phyloP scores from a whole-genome alignment of 2,888 invertebrate genomes.

The Acrobasis repandana region DNA sequence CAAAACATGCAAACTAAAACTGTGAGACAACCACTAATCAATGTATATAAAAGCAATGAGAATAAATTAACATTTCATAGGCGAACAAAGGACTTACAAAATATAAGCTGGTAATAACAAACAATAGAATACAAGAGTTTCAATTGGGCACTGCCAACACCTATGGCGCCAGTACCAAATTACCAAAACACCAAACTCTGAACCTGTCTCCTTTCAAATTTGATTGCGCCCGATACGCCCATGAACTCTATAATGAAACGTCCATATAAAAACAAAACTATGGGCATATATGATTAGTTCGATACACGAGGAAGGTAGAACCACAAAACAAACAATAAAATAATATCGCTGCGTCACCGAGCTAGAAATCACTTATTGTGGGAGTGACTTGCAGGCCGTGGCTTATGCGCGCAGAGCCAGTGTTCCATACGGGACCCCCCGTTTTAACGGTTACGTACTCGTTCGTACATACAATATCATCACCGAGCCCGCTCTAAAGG shows the following conservation, averaged over 20 bases:
- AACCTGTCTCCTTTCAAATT: constrained; percentile 80
- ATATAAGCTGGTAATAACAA: constrained; percentile 37
- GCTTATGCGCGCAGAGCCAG: constrained; percentile 58
- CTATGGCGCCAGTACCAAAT: constrained; percentile 75
- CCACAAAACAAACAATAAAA: constrained; percentile 81
- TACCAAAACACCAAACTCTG: constrained; percentile 67
- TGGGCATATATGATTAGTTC: constrained; percentile 81
- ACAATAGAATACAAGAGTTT: constrained; percentile 49
- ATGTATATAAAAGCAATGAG: constrained; percentile 23
- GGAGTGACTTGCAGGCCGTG: constrained; percentile 78
- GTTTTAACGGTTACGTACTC: constrained; percentile 44
- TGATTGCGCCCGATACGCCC: constrained; percentile 81
- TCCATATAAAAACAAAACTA: constrained; percentile 80
- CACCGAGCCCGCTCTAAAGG: constrained; percentile 21
- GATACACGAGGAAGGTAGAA: constrained; percentile 82
- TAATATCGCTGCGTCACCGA: constrained; percentile 76
- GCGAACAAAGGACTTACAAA: constrained; percentile 14
- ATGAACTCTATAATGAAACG: constrained; percentile 82
- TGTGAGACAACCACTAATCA: constrained; percentile 28
- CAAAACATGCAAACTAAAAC: constrained; percentile 20
- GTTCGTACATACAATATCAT: constrained; percentile 26
- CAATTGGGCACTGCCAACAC: constrained; percentile 62
- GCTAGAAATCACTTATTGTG: constrained; percentile 82
- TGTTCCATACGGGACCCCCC: constrained; percentile 45
- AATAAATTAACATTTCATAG: constrained; percentile 24